Percentiles rank a stretch among this genome's conserved stretches.
Evolutionary conservation across 2,797 vertebrate species (phyloP).

Genomic region (Florisuga fusca): DNA sequence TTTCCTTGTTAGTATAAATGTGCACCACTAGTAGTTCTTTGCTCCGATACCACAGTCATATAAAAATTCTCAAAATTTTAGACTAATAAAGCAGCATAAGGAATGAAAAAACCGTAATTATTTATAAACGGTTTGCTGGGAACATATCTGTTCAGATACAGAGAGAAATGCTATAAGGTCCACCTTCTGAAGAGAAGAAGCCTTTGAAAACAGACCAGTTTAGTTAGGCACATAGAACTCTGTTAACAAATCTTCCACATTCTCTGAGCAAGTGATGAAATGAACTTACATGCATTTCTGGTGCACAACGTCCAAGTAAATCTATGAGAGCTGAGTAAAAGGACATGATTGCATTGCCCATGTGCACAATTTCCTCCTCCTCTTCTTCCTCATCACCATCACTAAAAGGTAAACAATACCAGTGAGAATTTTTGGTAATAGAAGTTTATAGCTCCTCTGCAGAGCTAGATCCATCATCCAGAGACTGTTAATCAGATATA

Average conservation of each 20-base stretch:
- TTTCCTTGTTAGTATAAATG: background rate
- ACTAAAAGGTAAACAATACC: constrained; percentile 52
- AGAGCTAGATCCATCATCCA: background rate
- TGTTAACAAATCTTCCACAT: background rate
- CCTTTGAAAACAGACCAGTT: background rate
- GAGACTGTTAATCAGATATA: background rate
- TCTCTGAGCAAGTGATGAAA: background rate
- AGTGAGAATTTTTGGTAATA: background rate
- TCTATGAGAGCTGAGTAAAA: constrained; percentile 99
- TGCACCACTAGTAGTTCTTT: background rate
- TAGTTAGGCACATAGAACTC: background rate
- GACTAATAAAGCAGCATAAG: background rate
- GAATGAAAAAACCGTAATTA: background rate
- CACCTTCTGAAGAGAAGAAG: background rate
- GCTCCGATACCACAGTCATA: background rate
- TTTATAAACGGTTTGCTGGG: background rate
- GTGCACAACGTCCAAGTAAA: constrained; percentile 95
- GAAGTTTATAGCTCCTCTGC: background rate
- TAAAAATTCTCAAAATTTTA: background rate
- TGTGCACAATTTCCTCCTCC: constrained; percentile 96
- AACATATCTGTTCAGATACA: background rate
- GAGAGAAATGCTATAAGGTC: background rate
- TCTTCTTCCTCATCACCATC: constrained; percentile 87
- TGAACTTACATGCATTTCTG: constrained; percentile 94
- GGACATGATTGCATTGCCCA: constrained; percentile 99